Base-by-base conservation (phyloP, 2,888 invertebrate genomes). In the Rhimphoctona megacephalus region DNA sequence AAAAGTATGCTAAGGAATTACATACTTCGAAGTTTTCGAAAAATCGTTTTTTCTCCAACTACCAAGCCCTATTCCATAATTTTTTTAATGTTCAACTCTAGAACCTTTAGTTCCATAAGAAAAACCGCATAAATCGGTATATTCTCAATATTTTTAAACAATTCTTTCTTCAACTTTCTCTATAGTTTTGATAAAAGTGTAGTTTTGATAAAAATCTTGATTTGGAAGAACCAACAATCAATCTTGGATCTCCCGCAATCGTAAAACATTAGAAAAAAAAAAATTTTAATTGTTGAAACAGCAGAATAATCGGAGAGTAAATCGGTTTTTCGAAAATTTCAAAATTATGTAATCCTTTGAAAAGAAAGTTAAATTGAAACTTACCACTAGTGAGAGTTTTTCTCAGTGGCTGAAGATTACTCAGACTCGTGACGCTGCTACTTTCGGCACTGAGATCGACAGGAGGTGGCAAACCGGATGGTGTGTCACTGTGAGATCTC, bases 391-490 rank as follows among this genome's bases (percentile, higher is more conserved):
- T 96, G 87, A 96, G 94, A 73, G 98, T 98, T 95, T 98, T 98
- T 90, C 98, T 95, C 90, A 98, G 95, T 87, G 98, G 98, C 73
- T 94, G 94, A 94, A 98, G 96, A 95, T 98, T 98, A 93, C 98
- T 98, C 91, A 98, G 96, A 86, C 98, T 98, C 80, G 98, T 98
- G 88, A 99, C 98, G 94, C 98, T 98, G 94, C 98, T 98, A 95
- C 98, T 98, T 95, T 99, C 99, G 49, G 98, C 98, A 81, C 98
- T 98, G 84, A 99, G 95, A 94, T 98, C 98, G 78, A 99, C 98
- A 11, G 94, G 94, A 17, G 97, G 97, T 74, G 97, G 97, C 90
- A 98, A 95, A 77, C 97, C 97, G 74, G 97, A 97, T 30, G 97
- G 98, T 72, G 98, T 98, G 94, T 98, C 98, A 39, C 98, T 98